phyloP scores from a whole-genome alignment of 2,888 invertebrate species.

The Rhamphomyia laevipes region DNA sequence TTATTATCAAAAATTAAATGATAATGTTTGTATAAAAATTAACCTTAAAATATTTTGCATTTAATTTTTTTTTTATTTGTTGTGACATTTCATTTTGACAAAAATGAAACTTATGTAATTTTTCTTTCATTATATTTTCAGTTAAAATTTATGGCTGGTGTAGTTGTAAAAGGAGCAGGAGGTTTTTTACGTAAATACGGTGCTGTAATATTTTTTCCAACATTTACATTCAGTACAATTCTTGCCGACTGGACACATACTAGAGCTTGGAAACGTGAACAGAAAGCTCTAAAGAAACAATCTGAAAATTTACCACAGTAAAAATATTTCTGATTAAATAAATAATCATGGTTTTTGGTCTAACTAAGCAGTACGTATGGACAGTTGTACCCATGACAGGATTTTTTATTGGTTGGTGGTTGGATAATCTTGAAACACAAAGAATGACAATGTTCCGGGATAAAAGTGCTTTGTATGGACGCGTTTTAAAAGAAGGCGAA shows the following conservation, averaged over 20 bases:
- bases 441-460: conserved; percentile 64
- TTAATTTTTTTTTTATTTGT: too few relatives aligned
- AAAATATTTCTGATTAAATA: conserved; percentile 6
- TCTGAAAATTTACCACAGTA: conserved; percentile 17
- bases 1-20: too few relatives aligned
- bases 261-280: conserved; percentile 53
- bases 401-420: conserved; percentile 46
- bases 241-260: conserved; percentile 64
- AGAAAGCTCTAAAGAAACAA: conserved; percentile 20
- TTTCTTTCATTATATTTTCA: not conserved
- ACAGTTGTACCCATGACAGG: conserved; percentile 45
- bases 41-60: too few relatives aligned
- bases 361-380: conserved; percentile 43
- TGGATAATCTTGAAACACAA: conserved; percentile 58
- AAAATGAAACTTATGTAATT: not conserved
- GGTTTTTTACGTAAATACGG: conserved; percentile 43
- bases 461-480: conserved; percentile 65
- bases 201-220: conserved; percentile 55
- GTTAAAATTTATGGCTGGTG: not conserved
- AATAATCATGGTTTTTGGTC: conserved; percentile 45
- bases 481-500: conserved; percentile 50
- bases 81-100: too few relatives aligned
- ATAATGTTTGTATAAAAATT: too few relatives aligned
- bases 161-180: not conserved
- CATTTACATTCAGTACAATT: conserved; percentile 45